A percentile compares a stretch with the other conserved stretches of the same genome.
Evolutionary conservation across 2,113 vertebrate genomes (phyloP).

Genomic region (Psephotus haematonotus): DNA sequence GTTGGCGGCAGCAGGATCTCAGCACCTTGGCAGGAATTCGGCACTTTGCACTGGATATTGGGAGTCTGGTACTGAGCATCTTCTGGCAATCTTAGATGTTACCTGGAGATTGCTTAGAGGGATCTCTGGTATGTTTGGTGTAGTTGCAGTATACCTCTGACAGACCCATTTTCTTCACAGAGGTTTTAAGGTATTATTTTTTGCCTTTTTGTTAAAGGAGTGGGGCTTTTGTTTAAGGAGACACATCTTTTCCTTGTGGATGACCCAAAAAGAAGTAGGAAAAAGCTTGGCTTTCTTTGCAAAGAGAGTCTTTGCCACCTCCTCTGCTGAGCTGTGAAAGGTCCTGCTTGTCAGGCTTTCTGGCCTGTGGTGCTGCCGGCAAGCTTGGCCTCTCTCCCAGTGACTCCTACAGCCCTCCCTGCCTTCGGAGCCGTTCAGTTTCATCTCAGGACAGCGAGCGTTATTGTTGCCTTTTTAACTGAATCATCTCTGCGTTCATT

Average conservation of each 20-base stretch:
- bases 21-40: neutral
- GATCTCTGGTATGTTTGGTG: neutral
- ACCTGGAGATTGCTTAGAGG: neutral
- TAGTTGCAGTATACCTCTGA: neutral
- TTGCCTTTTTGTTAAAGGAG: neutral
- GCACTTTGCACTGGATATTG: neutral
- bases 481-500: rapidly evolving
- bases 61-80: neutral
- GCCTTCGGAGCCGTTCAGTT: no score
- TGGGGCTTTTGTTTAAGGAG: neutral
- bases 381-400: neutral
- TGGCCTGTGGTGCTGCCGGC: neutral
- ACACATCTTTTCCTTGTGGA: neutral
- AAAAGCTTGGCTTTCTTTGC: neutral
- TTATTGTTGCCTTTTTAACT: rapidly evolving
- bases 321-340: no score
- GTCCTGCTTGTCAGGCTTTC: neutral
- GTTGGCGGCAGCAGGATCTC: neutral
- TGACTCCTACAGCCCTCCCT: neutral
- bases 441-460: neutral
- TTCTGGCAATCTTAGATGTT: neutral
- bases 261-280: neutral
- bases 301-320: neutral
- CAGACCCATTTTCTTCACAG: neutral
- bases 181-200: neutral